Evolutionary conservation across 2,888 invertebrate species (phyloP).

Genomic region (Nomada hirtipes): DNA sequence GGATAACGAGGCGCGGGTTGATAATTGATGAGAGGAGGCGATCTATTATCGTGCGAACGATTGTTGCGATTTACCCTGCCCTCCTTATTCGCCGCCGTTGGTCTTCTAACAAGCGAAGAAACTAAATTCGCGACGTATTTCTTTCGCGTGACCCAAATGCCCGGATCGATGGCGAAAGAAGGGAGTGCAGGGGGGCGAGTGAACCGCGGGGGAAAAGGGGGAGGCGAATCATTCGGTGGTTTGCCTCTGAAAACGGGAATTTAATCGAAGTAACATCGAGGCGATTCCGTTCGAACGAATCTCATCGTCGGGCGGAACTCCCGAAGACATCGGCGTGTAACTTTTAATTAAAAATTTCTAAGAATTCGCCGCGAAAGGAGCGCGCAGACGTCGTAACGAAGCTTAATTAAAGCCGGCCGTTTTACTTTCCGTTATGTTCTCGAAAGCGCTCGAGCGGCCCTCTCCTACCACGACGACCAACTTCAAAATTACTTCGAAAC

Average conservation of each 20-base stretch:
- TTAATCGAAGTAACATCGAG: constrained; percentile 49
- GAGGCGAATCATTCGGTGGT: constrained; percentile 40
- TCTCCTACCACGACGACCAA: constrained; percentile 33
- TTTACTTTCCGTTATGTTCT: constrained; percentile 66
- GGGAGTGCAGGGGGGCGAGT: not conserved
- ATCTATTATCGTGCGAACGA: constrained; percentile 30
- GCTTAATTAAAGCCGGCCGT: constrained; percentile 65
- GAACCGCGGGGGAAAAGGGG: not conserved
- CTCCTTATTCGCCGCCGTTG: constrained; percentile 7
- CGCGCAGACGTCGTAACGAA: constrained; percentile 59
- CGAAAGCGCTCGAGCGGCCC: constrained; percentile 60
- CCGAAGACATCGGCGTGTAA: constrained; percentile 52
- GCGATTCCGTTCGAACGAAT: constrained; percentile 44
- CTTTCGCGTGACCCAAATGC: constrained; percentile 51
- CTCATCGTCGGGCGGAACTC: constrained; percentile 9
- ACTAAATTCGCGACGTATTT: constrained; percentile 1
- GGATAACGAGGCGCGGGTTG: constrained; percentile 52
- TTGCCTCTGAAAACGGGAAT: constrained; percentile 43
- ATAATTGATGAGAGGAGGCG: constrained; percentile 44
- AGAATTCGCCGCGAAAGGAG: constrained; percentile 54
- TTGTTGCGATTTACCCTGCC: constrained; percentile 1
- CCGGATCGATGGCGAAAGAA: constrained; percentile 29
- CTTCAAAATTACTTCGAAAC: constrained; percentile 68
- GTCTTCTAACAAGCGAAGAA: constrained; percentile 32
- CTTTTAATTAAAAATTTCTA: constrained; percentile 66